These are phyloP conservation scores for Drosophila fulvimacula DNA, from an alignment of 2,888 invertebrate species.

Conservation along the genomic window DNA sequence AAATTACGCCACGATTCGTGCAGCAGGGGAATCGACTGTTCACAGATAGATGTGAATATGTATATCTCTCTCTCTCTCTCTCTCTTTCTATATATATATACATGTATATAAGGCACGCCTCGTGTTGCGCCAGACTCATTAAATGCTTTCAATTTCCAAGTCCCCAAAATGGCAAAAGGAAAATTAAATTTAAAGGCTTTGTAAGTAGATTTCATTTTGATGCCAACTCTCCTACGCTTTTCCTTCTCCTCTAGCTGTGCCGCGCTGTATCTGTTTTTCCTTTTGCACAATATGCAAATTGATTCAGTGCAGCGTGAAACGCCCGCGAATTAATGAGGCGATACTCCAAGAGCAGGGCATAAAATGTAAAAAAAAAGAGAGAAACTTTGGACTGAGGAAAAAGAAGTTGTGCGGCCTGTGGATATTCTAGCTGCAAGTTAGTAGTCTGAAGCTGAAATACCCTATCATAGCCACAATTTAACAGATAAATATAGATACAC, in stretches of 20 bases:
- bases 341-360: constrained; percentile 66
- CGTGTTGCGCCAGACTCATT: constrained; percentile 70
- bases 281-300: constrained; percentile 80
- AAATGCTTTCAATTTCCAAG: constrained; percentile 67
- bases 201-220: constrained; percentile 70
- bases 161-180: constrained; percentile 38
- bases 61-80: neutral
- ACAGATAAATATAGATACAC: no score
- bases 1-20: constrained; percentile 57
- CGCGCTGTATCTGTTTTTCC: constrained; percentile 25
- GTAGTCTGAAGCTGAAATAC: neutral
- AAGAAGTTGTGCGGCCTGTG: constrained; percentile 27
- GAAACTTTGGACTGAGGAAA: constrained; percentile 9
- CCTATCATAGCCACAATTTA: neutral
- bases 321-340: constrained; percentile 81
- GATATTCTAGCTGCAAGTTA: constrained; percentile 49
- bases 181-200: constrained; percentile 78
- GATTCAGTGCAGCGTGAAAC: constrained; percentile 78
- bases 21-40: constrained; percentile 35
- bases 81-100: neutral
- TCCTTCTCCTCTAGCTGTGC: constrained; percentile 8
- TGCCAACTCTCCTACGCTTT: constrained; percentile 22
- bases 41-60: constrained; percentile 32
- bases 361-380: constrained; percentile 37
- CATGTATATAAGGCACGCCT: constrained; percentile 19